Evolutionary conservation across 2,797 vertebrate species (phyloP).

Genomic region (Podargus strigoides): DNA sequence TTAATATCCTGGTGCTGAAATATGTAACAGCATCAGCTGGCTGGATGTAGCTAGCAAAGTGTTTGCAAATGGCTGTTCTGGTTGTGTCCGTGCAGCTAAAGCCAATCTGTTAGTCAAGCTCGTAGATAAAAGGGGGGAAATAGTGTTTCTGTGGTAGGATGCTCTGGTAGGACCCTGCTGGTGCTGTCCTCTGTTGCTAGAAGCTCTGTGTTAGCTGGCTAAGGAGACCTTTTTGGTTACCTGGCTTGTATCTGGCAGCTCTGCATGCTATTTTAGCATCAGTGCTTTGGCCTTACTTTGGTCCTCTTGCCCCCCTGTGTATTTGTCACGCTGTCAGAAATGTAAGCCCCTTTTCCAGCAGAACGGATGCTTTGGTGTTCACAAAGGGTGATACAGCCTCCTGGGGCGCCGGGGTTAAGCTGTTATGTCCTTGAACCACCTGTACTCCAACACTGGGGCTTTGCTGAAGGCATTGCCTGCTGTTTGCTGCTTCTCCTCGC

Average conservation of each 20-base stretch:
- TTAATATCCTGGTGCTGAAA: not conserved
- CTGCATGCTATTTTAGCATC: rapidly evolving
- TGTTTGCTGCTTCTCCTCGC: not conserved
- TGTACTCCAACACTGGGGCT: not conserved
- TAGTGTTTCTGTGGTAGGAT: not conserved
- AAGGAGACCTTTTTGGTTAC: not conserved
- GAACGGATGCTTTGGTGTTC: rapidly evolving
- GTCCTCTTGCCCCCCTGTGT: not conserved
- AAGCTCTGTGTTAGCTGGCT: not conserved
- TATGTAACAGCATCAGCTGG: not conserved
- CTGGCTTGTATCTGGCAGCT: too few species aligned
- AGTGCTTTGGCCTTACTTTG: rapidly evolving
- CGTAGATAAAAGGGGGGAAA: not conserved
- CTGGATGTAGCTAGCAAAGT: not conserved
- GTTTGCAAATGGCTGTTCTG: not conserved
- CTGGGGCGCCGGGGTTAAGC: not conserved
- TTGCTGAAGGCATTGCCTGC: not conserved
- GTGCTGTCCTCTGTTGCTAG: not conserved
- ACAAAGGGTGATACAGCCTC: not conserved
- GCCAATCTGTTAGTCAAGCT: not conserved
- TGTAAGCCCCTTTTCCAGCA: rapidly evolving
- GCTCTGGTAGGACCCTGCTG: not conserved
- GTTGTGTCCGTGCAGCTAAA: not conserved
- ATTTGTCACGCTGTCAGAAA: not conserved
- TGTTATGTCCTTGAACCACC: not conserved